A percentile compares a stretch with the other conserved stretches of the same genome.
phyloP scores from a whole-genome alignment of 2,888 invertebrate species.

The Notocelia uddmanniana region DNA sequence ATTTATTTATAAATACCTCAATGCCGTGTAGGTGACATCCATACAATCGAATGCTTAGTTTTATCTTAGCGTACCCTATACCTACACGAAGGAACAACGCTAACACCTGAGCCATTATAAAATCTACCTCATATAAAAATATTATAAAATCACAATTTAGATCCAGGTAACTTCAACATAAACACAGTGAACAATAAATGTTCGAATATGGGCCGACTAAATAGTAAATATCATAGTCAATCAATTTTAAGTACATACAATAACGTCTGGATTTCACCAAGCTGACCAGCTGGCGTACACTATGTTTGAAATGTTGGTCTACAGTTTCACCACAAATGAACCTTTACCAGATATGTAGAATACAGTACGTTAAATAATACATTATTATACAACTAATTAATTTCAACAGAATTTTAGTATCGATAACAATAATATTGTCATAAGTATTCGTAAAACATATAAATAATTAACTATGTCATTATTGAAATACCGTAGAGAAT shows the following conservation, averaged over 20 bases:
- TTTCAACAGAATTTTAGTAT: constrained; percentile 22
- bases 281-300: neutral
- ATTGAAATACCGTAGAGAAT: constrained; percentile 7
- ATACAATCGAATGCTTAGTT: constrained; percentile 24
- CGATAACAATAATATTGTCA: constrained; percentile 19
- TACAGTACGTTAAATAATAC: constrained; percentile 21
- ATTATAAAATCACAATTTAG: constrained; percentile 23
- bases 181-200: neutral
- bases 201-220: neutral
- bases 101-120: constrained; percentile 25
- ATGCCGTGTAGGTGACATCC: constrained; percentile 27
- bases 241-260: constrained; percentile 25
- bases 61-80: constrained; percentile 15
- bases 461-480: constrained; percentile 8
- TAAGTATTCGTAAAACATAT: constrained; percentile 11
- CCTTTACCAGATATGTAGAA: constrained; percentile 1
- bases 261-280: neutral
- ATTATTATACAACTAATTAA: constrained; percentile 26
- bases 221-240: constrained; percentile 5
- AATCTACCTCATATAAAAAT: constrained; percentile 39
- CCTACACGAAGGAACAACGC: constrained; percentile 12
- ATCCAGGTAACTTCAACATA: constrained; percentile 26
- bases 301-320: too few relatives aligned
- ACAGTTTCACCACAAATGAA: neutral
- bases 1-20: constrained; percentile 38